Evolutionary conservation across 30 jellyfish, hydroid and myxozoan genomes (phyloP).

Genomic region (Chrysaora quinquecirrha): DNA sequence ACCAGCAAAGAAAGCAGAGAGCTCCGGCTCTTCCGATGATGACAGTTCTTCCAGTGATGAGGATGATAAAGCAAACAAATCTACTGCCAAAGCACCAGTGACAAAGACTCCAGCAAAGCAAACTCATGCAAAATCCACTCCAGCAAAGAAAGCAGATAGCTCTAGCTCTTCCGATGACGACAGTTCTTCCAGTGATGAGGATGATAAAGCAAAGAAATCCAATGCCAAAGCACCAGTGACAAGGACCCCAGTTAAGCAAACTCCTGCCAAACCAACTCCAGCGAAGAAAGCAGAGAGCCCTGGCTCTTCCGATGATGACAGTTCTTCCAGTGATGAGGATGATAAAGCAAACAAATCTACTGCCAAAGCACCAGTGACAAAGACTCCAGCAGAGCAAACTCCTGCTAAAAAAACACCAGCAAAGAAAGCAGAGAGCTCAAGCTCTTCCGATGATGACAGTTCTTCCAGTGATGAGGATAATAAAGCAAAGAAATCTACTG

Average conservation of each 20-base stretch:
- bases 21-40: background rate
- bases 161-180: slow-evolving; percentile 1
- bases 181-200: slow-evolving; percentile 11
- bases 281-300: slow-evolving; percentile 2
- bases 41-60: background rate
- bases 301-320: slow-evolving; percentile 2
- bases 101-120: background rate
- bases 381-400: background rate
- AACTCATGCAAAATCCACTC: background rate
- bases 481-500: background rate
- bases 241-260: background rate
- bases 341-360: background rate
- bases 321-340: slow-evolving; percentile 5
- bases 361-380: background rate
- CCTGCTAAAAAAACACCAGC: background rate
- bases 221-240: no score
- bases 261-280: background rate
- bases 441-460: background rate
- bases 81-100: background rate
- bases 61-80: background rate
- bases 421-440: background rate
- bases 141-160: slow-evolving; percentile 27
- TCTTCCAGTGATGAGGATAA: slow-evolving; percentile 4
- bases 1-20: background rate
- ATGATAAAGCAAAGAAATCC: background rate